Base-by-base conservation (phyloP, 1,140 invertebrate genomes). In the Acromyrmex heyeri region DNA sequence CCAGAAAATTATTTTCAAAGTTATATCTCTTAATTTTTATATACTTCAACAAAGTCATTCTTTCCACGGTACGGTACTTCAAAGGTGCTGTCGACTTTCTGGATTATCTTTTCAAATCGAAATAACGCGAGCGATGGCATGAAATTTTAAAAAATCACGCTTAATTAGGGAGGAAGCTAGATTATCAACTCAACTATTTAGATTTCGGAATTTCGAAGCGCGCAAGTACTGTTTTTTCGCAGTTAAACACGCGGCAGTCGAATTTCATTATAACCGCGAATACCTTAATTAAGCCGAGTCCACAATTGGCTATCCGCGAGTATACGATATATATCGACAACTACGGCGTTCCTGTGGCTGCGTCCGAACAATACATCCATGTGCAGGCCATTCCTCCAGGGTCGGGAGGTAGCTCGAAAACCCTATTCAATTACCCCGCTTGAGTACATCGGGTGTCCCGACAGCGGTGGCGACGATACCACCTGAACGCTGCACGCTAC, bases 341-440 rank as follows among this genome's bases (percentile, higher is more conserved):
- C 90, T 85, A n/a, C 72, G 55, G 86, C 92, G 93, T 94, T 94
- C 92, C 93, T 93, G 92, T 90, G 93, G 93, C 91, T 93, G 91
- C 85, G 85, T 89, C 62, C 73, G 89, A 88, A 94, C 93, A 93
- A 94, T 94, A 90, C 90, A 88, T 88, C 89, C 88, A 86, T 89
- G 73, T 69, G 86, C 85, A 69, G 75, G 79, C 85, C 86, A 83
- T 85, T 87, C 88, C 87, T 86, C 86, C 82, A 89, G 89, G 86
- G 77, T 85, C 81, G 86, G 87, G 67, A 82, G 89, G 87, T 73
- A 81, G 87, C 87, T 82, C 88, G 91, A 92, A 92, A 92, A 92
- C 91, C 87, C 90, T 90, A 92, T 93, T 93, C 91, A 93, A 92
- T 93, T 93, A 93, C 87, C 86, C 87, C 86, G 83, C 86, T 87